Evolutionary conservation across 1,140 invertebrate species (phyloP).

Genomic region (Metaphire vulgaris): DNA sequence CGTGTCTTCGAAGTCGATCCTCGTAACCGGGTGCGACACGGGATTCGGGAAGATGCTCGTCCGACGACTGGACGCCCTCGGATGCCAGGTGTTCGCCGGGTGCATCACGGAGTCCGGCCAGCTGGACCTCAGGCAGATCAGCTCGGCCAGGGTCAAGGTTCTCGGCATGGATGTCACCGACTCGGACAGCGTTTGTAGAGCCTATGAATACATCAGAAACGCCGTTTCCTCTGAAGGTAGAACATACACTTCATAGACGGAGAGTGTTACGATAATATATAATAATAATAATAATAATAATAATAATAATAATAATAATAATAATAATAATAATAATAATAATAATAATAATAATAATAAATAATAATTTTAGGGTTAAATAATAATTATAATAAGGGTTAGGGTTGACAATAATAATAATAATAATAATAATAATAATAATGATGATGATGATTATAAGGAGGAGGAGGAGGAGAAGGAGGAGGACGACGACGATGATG

Average conservation of each 20-base stretch:
- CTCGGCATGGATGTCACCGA: not conserved
- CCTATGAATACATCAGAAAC: not conserved
- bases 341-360: not conserved
- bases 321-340: not conserved
- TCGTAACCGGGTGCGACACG: slow-evolving; percentile 9
- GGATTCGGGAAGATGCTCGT: slow-evolving; percentile 8
- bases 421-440: too few relatives aligned
- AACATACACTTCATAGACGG: not conserved
- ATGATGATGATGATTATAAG: too few relatives aligned
- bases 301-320: slow-evolving; percentile 2
- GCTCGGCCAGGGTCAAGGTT: slow-evolving; percentile 3
- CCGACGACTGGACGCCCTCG: not conserved
- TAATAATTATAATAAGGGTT: too few relatives aligned
- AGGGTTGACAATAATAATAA: too few relatives aligned
- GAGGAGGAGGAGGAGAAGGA: too few relatives aligned
- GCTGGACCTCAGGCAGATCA: not conserved
- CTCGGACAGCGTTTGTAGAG: not conserved
- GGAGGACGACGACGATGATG: too few relatives aligned
- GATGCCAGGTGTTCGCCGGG: slow-evolving; percentile 10
- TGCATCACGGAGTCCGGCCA: slow-evolving; percentile 5
- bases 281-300: not conserved
- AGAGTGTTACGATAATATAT: not conserved
- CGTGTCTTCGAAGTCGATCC: not conserved
- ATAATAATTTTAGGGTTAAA: not conserved
- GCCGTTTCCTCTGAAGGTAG: not conserved